Percentiles rank a stretch among this genome's conserved stretches.
Evolutionary conservation across 1,140 invertebrate genomes (phyloP).

Genomic region (Centruroides vittatus): DNA sequence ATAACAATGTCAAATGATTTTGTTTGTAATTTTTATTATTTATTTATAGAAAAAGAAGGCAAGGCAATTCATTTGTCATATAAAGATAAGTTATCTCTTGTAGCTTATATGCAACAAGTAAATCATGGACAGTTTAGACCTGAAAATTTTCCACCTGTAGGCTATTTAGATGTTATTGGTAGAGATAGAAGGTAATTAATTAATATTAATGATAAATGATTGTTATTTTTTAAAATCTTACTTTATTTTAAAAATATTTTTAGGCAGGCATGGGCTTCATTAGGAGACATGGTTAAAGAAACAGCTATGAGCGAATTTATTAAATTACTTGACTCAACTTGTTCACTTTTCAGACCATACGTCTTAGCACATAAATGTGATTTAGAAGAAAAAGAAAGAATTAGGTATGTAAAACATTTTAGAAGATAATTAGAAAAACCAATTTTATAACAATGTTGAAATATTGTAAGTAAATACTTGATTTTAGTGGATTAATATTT

Average conservation of each 20-base stretch:
- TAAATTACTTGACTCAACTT: slow-evolving; percentile 66
- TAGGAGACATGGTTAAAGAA: slow-evolving; percentile 68
- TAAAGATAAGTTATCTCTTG: slow-evolving; percentile 77
- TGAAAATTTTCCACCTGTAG: slow-evolving; percentile 63
- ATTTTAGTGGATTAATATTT: too few relatives aligned
- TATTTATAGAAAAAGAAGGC: slow-evolving; percentile 79
- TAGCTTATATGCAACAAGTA: slow-evolving; percentile 84
- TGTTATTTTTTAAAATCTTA: too few relatives aligned
- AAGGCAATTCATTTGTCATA: slow-evolving; percentile 89
- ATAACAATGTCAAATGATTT: not conserved
- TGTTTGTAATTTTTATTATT: slow-evolving; percentile 21
- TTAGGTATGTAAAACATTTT: too few relatives aligned
- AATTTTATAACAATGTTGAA: too few relatives aligned
- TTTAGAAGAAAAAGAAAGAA: slow-evolving; percentile 52
- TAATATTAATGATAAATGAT: not conserved
- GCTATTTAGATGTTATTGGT: slow-evolving; percentile 89
- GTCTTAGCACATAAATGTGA: slow-evolving; percentile 81
- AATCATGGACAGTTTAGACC: slow-evolving; percentile 65
- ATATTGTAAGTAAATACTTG: too few relatives aligned
- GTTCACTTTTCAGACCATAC: slow-evolving; percentile 76
- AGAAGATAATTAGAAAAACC: too few relatives aligned
- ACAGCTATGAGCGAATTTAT: slow-evolving; percentile 87
- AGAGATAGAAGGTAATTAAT: slow-evolving; percentile 57
- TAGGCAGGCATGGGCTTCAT: slow-evolving; percentile 70
- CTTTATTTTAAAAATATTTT: not conserved